Percentiles rank a stretch among this genome's conserved stretches.
These are phyloP conservation scores for Apostichopus parvimensis DNA, from an alignment of 35 echinoderm and acorn worm species.

Conservation along the genomic window DNA sequence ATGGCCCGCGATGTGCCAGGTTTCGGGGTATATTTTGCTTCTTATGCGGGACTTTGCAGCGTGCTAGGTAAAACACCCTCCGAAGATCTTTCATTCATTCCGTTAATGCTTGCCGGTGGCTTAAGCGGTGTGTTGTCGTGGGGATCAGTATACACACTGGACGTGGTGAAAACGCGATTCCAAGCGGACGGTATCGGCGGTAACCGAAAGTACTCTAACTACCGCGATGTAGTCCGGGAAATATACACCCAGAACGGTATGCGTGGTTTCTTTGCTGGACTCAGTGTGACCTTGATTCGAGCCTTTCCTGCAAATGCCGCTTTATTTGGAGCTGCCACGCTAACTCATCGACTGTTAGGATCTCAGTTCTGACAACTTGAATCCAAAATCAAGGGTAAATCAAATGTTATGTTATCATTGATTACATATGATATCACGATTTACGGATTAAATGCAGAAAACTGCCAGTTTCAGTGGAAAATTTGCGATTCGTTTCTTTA, in stretches of 20 bases:
- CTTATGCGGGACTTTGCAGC: slow-evolving; percentile 24
- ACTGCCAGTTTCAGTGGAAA: no score
- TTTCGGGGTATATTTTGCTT: slow-evolving; percentile 48
- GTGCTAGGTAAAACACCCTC: not conserved
- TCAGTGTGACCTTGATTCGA: slow-evolving; percentile 34
- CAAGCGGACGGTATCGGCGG: slow-evolving; percentile 47
- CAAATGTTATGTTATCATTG: no score
- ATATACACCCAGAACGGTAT: not conserved
- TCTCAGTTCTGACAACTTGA: not conserved
- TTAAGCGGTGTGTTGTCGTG: slow-evolving; percentile 37
- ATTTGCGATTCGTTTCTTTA: no score
- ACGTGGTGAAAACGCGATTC: slow-evolving; percentile 43
- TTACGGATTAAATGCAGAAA: no score
- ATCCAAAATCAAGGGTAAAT: no score
- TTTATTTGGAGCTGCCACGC: slow-evolving; percentile 14
- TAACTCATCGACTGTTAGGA: slow-evolving; percentile 16
- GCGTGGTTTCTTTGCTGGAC: slow-evolving; percentile 14
- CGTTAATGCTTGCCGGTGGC: slow-evolving; percentile 35
- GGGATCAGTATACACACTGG: slow-evolving; percentile 28
- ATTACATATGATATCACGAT: no score
- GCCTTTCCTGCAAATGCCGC: slow-evolving; percentile 48
- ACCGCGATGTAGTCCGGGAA: not conserved
- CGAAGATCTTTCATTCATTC: not conserved
- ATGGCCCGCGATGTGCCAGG: slow-evolving; percentile 14
- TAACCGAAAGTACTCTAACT: slow-evolving; percentile 1